Evolutionary conservation across 2,888 invertebrate species (phyloP).

Genomic region (Lacanobia wlatinum): DNA sequence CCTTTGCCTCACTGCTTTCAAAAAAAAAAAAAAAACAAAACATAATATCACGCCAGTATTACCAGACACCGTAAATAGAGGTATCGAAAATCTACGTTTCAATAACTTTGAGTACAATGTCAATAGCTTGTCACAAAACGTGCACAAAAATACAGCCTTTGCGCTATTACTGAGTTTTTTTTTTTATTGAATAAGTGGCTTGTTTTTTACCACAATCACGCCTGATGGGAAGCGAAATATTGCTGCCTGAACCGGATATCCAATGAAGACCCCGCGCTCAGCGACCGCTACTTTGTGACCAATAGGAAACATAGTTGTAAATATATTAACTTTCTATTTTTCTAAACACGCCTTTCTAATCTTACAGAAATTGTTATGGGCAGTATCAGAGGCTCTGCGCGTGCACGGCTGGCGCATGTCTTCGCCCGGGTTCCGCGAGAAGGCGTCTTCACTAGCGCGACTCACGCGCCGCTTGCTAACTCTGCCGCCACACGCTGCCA

Average conservation of each 20-base stretch:
- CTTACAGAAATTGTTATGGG: conserved; percentile 94
- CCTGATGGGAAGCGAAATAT: too few relatives aligned
- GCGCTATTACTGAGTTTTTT: too few relatives aligned
- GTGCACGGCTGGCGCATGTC: conserved; percentile 93
- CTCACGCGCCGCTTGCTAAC: conserved; percentile 92
- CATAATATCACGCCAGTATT: neutral
- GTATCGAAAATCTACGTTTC: neutral
- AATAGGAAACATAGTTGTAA: too few relatives aligned
- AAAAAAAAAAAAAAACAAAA: too few relatives aligned
- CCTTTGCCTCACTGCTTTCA: neutral
- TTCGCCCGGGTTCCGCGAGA: conserved; percentile 93
- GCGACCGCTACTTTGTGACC: too few relatives aligned
- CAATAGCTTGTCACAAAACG: too few relatives aligned
- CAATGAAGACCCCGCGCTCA: too few relatives aligned
- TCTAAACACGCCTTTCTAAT: neutral
- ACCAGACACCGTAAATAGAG: neutral
- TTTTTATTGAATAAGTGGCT: too few relatives aligned
- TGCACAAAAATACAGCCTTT: neutral
- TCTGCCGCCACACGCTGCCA: conserved; percentile 82
- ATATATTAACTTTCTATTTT: too few relatives aligned
- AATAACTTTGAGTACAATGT: too few relatives aligned
- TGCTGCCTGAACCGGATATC: too few relatives aligned
- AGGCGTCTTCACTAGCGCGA: conserved; percentile 92
- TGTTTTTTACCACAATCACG: too few relatives aligned
- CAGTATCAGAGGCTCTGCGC: conserved; percentile 94